Base-by-base conservation (phyloP, 1,140 invertebrate species). In the Apolygus lucorum region DNA sequence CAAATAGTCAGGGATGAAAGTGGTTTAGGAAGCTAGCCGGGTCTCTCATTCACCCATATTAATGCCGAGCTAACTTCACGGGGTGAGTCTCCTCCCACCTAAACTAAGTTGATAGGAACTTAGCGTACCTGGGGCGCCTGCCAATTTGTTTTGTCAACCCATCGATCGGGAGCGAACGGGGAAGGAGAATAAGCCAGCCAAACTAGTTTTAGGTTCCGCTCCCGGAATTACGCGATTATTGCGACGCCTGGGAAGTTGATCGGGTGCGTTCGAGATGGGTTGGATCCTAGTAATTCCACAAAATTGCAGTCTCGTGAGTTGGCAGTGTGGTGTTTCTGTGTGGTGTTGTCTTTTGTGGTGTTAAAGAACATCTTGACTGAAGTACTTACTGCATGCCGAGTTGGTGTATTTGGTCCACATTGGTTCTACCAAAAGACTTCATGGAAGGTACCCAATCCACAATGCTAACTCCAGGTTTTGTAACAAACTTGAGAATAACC, bases 61-160 rank as follows among this genome's bases (percentile, higher is more conserved):
- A 42, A 42, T 42, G 34, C 34, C 17, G 34, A 17, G 34, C 34
- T 42, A 59, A 59, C 54, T 59, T 59, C 4, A n/a, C n/a, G 54
- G 54, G 34, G 4, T 42, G 4, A 8, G 34, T 17, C 34, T 24
- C 13, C 54, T 59, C 22, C 22, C 54, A 4, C 22, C 54, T 24
- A 59, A 59, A 59, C 54, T 59, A 59, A 59, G 54, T 59, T 59
- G 54, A 59, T 59, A 24, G 54, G 54, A 59, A 59, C 54, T 59
- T 59, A 24, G 34, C 34, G 54, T 59, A 59, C 54, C 54, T 59
- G 54, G 54, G 54, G 13, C 54, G 54, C 11, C 54, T 59, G 54
- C 54, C 54, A 59, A 59, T 59, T 59, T 59, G 54, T 59, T 59
- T 59, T 59, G 54, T 59, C 54, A 59, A 59, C 54, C 54, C 8